A percentile compares a stretch with the other conserved stretches of the same genome.
These are phyloP conservation scores for Chelonus insularis DNA, from an alignment of 1,140 invertebrate species.

Conservation along the genomic window DNA sequence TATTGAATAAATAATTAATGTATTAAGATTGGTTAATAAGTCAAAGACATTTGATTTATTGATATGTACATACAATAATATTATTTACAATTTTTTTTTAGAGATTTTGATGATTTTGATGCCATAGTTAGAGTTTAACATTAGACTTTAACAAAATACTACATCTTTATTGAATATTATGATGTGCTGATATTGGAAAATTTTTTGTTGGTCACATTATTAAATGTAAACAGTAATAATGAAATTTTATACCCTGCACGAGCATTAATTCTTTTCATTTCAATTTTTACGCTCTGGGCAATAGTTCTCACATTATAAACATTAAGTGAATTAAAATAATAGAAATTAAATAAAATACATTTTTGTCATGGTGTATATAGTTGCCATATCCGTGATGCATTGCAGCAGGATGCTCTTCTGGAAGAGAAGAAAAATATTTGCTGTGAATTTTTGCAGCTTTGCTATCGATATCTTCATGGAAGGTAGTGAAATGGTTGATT, in stretches of 20 bases:
- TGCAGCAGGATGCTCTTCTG: slow-evolving; percentile 60
- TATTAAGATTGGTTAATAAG: slow-evolving; percentile 9
- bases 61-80: slow-evolving; percentile 58
- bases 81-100: slow-evolving; percentile 51
- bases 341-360: slow-evolving; percentile 43
- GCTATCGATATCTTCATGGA: too few species aligned
- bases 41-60: slow-evolving; percentile 54
- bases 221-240: slow-evolving; percentile 41
- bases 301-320: slow-evolving; percentile 33
- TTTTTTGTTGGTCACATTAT: slow-evolving; percentile 44
- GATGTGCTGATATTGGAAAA: slow-evolving; percentile 29
- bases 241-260: slow-evolving; percentile 44
- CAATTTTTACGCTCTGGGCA: slow-evolving; percentile 11
- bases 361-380: slow-evolving; percentile 37
- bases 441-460: too few species aligned
- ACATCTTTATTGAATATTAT: slow-evolving; percentile 46
- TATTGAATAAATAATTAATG: too few species aligned
- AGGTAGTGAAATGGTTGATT: too few species aligned
- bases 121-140: slow-evolving; percentile 38
- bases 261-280: slow-evolving; percentile 31
- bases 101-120: slow-evolving; percentile 8
- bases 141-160: slow-evolving; percentile 50
- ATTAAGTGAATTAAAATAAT: slow-evolving; percentile 43
- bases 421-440: slow-evolving; percentile 36
- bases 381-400: slow-evolving; percentile 59